Evolutionary conservation across 2,113 vertebrate species (phyloP).

Genomic region (Bubo blakistoni): DNA sequence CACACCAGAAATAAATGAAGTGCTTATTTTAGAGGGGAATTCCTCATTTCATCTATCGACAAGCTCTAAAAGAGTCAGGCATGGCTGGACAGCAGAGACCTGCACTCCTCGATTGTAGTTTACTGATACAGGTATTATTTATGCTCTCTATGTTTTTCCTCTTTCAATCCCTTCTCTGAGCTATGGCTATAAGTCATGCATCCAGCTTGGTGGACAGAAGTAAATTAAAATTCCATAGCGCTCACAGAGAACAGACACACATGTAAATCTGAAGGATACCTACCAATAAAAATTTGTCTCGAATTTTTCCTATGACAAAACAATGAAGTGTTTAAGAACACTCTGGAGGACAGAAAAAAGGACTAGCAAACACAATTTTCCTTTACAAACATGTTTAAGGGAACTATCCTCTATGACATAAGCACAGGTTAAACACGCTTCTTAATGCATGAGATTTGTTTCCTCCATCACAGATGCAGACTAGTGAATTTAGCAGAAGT

Average conservation of each 20-base stretch:
- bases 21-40: not conserved
- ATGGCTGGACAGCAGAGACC: not conserved
- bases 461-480: not conserved
- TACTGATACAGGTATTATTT: not conserved
- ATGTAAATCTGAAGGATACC: not conserved
- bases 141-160: not conserved
- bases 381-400: not conserved
- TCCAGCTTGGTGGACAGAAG: not conserved
- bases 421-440: not conserved
- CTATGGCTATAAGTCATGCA: not conserved
- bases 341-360: not conserved
- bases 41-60: not conserved
- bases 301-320: not conserved
- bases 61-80: not conserved
- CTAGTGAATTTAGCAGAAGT: not conserved
- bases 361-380: not conserved
- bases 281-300: not conserved
- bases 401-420: not conserved
- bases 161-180: not conserved
- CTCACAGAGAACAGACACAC: not conserved
- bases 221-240: slow-evolving; percentile 13
- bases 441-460: not conserved
- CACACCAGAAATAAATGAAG: not conserved
- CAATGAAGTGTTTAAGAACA: not conserved
- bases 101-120: not conserved